Evolutionary conservation across 2,113 vertebrate genomes (phyloP), one percentile per base, ranked within the genome.

Genomic region (Nettapus auritus): DNA sequence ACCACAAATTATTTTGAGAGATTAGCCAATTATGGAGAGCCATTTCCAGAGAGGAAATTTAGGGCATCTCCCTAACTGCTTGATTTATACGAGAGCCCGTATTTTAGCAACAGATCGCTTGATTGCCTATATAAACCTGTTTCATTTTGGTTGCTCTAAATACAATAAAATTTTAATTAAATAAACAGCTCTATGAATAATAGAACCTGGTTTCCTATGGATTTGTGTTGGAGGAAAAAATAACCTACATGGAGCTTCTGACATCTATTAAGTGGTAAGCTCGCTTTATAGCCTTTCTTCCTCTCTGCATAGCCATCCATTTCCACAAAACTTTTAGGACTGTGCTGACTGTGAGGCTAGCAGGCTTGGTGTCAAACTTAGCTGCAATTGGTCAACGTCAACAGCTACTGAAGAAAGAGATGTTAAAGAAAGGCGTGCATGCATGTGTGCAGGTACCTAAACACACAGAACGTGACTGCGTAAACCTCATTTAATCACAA

Each of bases 1-100:
- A 88, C 75, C 85, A 91, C 88, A 96, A 96, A 96, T 97, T 95
- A 95, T 96, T 96, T 71, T 96, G 90, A 86, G 82, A 95, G 69
- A 96, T 96, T 90, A 86, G 64, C 88, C 92, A 94, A 90, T 94
- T 95, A 96, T 40, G 78, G 29, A 94, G 57, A 91, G 68, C 78
- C 68, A 83, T 90, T 96, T 91, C 94, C 88, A 96, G 76, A 69
- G 84, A 78, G 86, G 85, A 96, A 96, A 94, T 93, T 84, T 56
- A 90, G 56, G 76, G 69, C 64, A 83, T 86, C 77, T 93, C 80
- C 42, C 82, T 94, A 95, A 95, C 14, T 3, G 73, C 53, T 86
- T 95, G 93, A 95, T 94, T 94, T 91, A 83, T 91, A 93, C n/a
- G 75, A 59, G 76, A 92, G 66, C 84, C 85, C 73, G 60, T 83